A percentile compares a stretch with the other conserved stretches of the same genome.
Conservation (phyloP, 1,140 invertebrate species). For the Macrobrachium rosenbergii region DNA sequence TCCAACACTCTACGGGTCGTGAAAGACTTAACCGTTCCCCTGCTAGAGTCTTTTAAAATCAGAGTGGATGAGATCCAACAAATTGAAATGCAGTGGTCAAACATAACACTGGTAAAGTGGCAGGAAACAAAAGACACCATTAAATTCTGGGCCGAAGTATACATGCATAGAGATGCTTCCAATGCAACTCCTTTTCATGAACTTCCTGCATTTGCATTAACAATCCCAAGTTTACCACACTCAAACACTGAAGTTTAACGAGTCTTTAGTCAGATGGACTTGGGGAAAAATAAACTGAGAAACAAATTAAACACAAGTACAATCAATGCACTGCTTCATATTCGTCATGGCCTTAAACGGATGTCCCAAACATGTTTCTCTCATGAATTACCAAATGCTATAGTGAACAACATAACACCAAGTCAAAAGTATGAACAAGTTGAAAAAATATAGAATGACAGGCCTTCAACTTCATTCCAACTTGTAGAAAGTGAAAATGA, state of each 20-base stretch:
- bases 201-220: constrained; percentile 66
- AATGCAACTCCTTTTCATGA: constrained; percentile 67
- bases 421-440: too few species aligned
- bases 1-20: constrained; percentile 25
- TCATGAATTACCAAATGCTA: too few species aligned
- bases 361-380: too few species aligned
- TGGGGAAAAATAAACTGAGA: too few species aligned
- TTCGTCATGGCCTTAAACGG: too few species aligned
- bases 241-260: constrained; percentile 59
- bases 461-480: too few species aligned
- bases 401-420: too few species aligned
- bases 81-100: constrained; percentile 28
- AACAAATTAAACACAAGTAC: too few species aligned
- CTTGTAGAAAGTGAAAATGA: too few species aligned
- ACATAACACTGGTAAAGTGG: constrained; percentile 32
- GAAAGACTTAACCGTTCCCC: constrained; percentile 13
- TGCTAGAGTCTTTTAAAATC: constrained; percentile 11
- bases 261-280: constrained; percentile 63
- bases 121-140: too few species aligned
- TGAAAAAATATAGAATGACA: too few species aligned
- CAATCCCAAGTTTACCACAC: constrained; percentile 56
- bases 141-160: constrained; percentile 67
- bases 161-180: constrained; percentile 67
- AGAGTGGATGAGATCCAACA: neutral
- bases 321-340: too few species aligned